Base-by-base conservation (phyloP, 2,113 vertebrate genomes). In the Scomber scombrus region DNA sequence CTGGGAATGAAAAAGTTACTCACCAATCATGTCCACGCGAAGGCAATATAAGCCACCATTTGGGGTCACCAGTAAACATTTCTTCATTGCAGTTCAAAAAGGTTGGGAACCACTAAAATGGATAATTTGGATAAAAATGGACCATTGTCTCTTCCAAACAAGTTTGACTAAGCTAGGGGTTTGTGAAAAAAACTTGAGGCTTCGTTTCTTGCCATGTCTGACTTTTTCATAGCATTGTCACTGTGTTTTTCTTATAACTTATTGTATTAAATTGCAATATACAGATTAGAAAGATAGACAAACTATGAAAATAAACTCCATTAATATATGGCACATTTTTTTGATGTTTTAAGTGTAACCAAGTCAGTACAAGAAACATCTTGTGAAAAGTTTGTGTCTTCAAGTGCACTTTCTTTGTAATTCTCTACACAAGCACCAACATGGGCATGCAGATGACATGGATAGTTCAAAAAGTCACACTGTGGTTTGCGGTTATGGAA, bases 401-500 rank as follows among this genome's bases (percentile, higher is more conserved):
- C 34, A 40, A 15, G 15, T 18, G 2, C 23, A 19, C 45, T 64
- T 64, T 46, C 12, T 68, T 51, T 62, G 18, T 13, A 56, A 31
- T 62, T 50, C 9, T 47, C 40, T 1, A 19, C 21, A 76, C 46
- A 13, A 49, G 26, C 45, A 63, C 18, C 15, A 57, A 19, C 31
- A 54, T 15, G 40, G 47, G 29, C 9, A 52, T 18, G 11, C 29
- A n/a, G 29, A 73, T 19, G 73, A 73, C 46, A 49, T 5, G 18
- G 16, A 8, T 13, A 4, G 51, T 47, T 64, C 26, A 3, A 23
- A 47, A 70, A 82, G 66, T 68, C 55, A 63, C 65, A 66, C 46
- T 66, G 63, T 46, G 52, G 11, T 60, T 85, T 67, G 49, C 12
- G 16, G 56, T 65, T 49, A 68, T 49, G 31, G 34, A 52, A 52